Percentiles rank a stretch among this genome's conserved stretches.
Conservation (phyloP, 2,113 vertebrate genomes). For the Emydocephalus ijimae region DNA sequence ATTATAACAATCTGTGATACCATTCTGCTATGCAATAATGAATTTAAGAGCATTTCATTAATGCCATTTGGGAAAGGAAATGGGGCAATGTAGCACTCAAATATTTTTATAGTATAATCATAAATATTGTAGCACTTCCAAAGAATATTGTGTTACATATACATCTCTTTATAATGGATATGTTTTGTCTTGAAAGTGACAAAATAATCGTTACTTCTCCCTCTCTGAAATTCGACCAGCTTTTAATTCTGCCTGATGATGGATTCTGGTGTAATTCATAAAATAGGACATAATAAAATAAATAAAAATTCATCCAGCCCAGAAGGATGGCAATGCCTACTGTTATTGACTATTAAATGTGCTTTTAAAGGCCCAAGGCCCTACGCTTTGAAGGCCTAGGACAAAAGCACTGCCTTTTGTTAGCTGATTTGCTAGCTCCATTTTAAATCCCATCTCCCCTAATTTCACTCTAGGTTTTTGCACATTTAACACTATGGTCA, state of each 20-base stretch:
- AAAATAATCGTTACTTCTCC: not conserved
- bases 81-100: constrained; percentile 35
- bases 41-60: constrained; percentile 60
- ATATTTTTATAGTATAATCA: constrained; percentile 48
- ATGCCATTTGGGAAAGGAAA: constrained; percentile 39
- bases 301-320: not conserved
- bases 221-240: not conserved
- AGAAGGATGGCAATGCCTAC: not conserved
- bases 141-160: not conserved
- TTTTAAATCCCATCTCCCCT: not conserved
- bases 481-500: not conserved
- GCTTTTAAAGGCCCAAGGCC: not conserved
- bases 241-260: not conserved
- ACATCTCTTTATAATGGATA: not conserved
- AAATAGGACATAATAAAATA: not conserved
- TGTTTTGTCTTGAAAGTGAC: not conserved
- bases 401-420: not conserved
- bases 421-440: not conserved
- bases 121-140: not conserved
- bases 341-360: not conserved
- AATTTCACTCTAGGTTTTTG: not conserved
- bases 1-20: constrained; percentile 69
- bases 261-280: not conserved
- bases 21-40: constrained; percentile 65
- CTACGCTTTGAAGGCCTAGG: not conserved